Evolutionary conservation across 2,888 invertebrate species (phyloP).

Genomic region (Parthenolecanium corni): DNA sequence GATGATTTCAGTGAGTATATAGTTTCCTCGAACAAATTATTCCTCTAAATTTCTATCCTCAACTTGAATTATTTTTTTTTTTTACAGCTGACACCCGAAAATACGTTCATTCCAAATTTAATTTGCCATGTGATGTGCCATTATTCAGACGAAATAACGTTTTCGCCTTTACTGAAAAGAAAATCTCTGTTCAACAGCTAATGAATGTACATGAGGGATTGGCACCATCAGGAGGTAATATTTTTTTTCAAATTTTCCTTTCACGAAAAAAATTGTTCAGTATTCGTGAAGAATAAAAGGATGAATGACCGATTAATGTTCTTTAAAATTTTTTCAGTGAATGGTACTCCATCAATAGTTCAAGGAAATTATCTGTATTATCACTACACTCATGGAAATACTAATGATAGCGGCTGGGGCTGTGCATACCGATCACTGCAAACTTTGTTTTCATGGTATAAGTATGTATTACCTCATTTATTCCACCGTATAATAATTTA

Average conservation of each 20-base stretch:
- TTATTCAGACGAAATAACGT: slow-evolving; percentile 63
- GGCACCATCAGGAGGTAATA: slow-evolving; percentile 38
- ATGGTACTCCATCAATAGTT: slow-evolving; percentile 43
- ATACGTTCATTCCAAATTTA: slow-evolving; percentile 58
- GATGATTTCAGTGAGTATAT: slow-evolving; percentile 20
- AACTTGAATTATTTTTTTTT: neutral
- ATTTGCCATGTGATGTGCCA: slow-evolving; percentile 56
- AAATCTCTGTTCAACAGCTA: slow-evolving; percentile 44
- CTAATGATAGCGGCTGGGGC: slow-evolving; percentile 98
- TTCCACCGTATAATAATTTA: too few species aligned
- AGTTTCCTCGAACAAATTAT: neutral
- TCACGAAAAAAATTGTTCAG: neutral
- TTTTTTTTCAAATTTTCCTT: neutral
- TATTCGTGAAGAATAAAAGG: neutral
- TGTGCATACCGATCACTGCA: slow-evolving; percentile 97
- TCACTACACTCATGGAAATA: slow-evolving; percentile 90
- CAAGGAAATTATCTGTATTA: slow-evolving; percentile 83
- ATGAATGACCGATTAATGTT: neutral
- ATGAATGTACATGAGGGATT: slow-evolving; percentile 63
- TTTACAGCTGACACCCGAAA: slow-evolving; percentile 40
- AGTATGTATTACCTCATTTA: slow-evolving; percentile 39
- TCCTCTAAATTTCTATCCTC: neutral
- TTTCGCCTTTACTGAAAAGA: slow-evolving; percentile 42
- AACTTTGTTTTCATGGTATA: slow-evolving; percentile 92
- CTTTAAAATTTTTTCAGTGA: slow-evolving; percentile 32